Evolutionary conservation across 2,113 vertebrate species (phyloP).

Genomic region (Bujurquina vittata): DNA sequence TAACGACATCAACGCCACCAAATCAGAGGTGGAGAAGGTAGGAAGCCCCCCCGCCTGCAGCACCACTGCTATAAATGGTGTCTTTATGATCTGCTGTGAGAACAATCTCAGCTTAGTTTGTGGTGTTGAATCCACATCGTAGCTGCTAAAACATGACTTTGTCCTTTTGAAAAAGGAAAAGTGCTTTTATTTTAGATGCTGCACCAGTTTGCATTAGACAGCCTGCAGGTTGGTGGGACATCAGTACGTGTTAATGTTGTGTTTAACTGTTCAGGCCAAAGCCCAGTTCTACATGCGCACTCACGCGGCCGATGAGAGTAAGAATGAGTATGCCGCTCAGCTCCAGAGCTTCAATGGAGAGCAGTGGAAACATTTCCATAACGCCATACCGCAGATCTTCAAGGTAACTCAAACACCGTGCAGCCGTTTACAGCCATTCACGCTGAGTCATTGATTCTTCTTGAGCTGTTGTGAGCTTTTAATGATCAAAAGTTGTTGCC

Average conservation of each 20-base stretch:
- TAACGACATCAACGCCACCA: slow-evolving; percentile 96
- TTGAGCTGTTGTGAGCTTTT: not conserved
- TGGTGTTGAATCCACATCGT: not conserved
- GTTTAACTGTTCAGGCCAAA: slow-evolving; percentile 85
- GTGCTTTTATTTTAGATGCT: not conserved
- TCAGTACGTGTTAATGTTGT: not conserved
- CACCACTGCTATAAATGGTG: not conserved
- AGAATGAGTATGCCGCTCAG: slow-evolving; percentile 98
- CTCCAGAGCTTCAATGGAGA: slow-evolving; percentile 95
- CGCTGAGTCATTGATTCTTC: not conserved
- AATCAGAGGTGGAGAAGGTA: slow-evolving; percentile 99
- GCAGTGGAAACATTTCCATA: slow-evolving; percentile 97
- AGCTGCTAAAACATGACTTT: not conserved
- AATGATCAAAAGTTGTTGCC: not conserved
- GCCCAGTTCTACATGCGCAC: slow-evolving; percentile 93
- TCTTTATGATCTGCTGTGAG: not conserved
- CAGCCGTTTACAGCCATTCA: not conserved
- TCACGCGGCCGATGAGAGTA: slow-evolving; percentile 96
- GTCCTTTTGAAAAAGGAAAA: not conserved
- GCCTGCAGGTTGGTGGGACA: not conserved
- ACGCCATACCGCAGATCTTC: slow-evolving; percentile 95
- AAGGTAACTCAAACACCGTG: slow-evolving; percentile 83
- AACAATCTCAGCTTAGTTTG: not conserved
- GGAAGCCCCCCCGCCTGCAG: not conserved
- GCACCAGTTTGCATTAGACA: not conserved